phyloP scores from a whole-genome alignment of 2,797 vertebrate genomes.

The Anolis apletophallus region DNA sequence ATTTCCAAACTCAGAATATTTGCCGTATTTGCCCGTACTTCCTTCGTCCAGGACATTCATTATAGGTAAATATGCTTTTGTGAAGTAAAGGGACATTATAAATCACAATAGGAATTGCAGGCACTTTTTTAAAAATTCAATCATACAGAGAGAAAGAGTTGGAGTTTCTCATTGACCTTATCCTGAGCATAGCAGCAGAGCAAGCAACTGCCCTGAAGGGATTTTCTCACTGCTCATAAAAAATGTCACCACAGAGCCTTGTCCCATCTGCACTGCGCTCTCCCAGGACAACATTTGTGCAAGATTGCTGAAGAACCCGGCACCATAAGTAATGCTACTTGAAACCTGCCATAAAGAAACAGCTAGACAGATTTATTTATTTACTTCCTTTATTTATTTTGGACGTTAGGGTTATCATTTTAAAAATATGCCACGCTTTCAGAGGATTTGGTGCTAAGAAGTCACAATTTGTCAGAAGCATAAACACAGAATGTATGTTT shows the following conservation, averaged over 20 bases:
- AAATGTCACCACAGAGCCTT: slow-evolving; percentile 69
- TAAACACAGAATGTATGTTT: neutral
- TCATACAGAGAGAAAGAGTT: slow-evolving; percentile 2
- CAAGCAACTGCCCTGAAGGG: slow-evolving; percentile 72
- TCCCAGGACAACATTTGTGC: slow-evolving; percentile 60
- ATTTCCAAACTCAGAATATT: neutral
- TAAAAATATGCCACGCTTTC: slow-evolving; percentile 35
- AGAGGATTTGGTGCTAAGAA: neutral
- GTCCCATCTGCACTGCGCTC: slow-evolving; percentile 67
- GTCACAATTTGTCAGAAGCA: neutral
- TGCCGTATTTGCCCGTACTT: neutral
- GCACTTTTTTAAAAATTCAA: slow-evolving; percentile 46
- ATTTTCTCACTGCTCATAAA: slow-evolving; percentile 75
- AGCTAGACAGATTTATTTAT: slow-evolving; percentile 43
- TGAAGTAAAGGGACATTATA: slow-evolving; percentile 40
- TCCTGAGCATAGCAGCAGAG: slow-evolving; percentile 68
- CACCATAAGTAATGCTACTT: slow-evolving; percentile 58
- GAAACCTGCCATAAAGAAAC: slow-evolving; percentile 45
- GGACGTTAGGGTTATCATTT: slow-evolving; percentile 34
- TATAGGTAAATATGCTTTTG: neutral
- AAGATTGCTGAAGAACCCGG: slow-evolving; percentile 50
- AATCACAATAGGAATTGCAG: slow-evolving; percentile 30
- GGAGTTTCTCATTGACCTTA: slow-evolving; percentile 60
- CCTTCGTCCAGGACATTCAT: slow-evolving; percentile 1
- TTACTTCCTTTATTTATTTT: slow-evolving; percentile 44